Evolutionary conservation across 2,888 invertebrate species (phyloP).

Genomic region (Phasia obesa): DNA sequence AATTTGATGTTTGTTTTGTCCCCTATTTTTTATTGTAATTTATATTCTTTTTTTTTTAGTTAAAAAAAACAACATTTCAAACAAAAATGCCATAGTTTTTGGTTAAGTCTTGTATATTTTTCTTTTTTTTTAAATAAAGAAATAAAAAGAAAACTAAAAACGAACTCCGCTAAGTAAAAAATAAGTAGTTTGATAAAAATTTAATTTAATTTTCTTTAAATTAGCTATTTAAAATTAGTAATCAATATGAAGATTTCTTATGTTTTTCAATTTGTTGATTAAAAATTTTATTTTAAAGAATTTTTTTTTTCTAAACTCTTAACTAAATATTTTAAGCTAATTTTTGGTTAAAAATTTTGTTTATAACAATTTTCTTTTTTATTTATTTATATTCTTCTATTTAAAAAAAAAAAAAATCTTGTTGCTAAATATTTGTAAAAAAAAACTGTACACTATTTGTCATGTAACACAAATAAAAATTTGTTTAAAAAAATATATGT

Average conservation of each 20-base stretch:
- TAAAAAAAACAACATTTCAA: conserved; percentile 26
- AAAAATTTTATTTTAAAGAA: background rate
- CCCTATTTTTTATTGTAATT: background rate
- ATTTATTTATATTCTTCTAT: conserved; percentile 65
- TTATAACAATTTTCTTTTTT: conserved; percentile 61
- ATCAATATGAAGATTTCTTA: background rate
- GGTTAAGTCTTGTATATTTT: conserved; percentile 41
- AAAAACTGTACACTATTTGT: conserved; percentile 4
- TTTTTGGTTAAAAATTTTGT: conserved; percentile 43
- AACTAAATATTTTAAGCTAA: conserved; percentile 32
- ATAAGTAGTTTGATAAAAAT: background rate
- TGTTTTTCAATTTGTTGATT: background rate
- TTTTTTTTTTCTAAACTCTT: conserved; percentile 3
- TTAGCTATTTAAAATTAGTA: background rate
- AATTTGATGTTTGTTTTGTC: conserved; percentile 28
- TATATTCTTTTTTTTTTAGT: background rate
- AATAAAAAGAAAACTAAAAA: conserved; percentile 3
- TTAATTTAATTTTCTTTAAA: background rate
- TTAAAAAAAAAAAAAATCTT: conserved; percentile 50
- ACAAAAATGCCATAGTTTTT: conserved; percentile 72
- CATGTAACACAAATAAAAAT: conserved; percentile 39
- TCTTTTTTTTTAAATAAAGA: background rate
- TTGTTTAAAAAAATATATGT: conserved; percentile 40
- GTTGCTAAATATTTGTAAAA: conserved; percentile 56
- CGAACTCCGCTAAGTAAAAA: background rate